Base-by-base conservation (phyloP, 1,140 invertebrate species). In the Musca domestica region DNA sequence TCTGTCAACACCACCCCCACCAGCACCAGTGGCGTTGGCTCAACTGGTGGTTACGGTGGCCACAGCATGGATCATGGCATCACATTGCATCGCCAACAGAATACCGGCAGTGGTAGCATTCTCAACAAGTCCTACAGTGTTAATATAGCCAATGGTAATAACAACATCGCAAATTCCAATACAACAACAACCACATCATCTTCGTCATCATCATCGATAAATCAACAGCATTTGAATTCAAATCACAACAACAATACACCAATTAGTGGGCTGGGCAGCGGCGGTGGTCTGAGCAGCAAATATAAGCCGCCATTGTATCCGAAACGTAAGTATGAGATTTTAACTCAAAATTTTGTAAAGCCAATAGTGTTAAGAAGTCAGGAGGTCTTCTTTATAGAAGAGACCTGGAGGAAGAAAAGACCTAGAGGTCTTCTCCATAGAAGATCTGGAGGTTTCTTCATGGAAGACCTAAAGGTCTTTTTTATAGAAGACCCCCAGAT, bases 251-350 rank as follows among this genome's bases (percentile, higher is more conserved):
- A 20, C 34, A 67, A 68, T 41, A 52, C 47, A 64, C 6, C 23
- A 27, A 15, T 30, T 25, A 30, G 9, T 51, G 52, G n/a, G 23
- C 23, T 41, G 25, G 47, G 58, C 56, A 34, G 58, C n/a, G 63
- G 22, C n/a, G 64, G 51, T 15, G 51, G 46, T 20, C 23, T 47
- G 17, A 68, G 49, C 22, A 34, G 19, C 25, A 52, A 41, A 20
- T 69, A 58, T 66, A 51, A 64, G 34, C 68, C 68, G 41, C 68
- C 68, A 58, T 58, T 69, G 46, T 66, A 34, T 69, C 65, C 69
- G 20, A 69, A 69, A 63, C 69, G 65, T 67, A 67, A 67, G 69
- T 69, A 41, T n/a, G n/a, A n/a, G n/a, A n/a, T n/a, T n/a, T n/a
- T n/a, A n/a, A n/a, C n/a, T n/a, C n/a, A n/a, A n/a, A n/a, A n/a